Conservation (phyloP, 1,140 invertebrate species). For the Cotesia vestalis region DNA sequence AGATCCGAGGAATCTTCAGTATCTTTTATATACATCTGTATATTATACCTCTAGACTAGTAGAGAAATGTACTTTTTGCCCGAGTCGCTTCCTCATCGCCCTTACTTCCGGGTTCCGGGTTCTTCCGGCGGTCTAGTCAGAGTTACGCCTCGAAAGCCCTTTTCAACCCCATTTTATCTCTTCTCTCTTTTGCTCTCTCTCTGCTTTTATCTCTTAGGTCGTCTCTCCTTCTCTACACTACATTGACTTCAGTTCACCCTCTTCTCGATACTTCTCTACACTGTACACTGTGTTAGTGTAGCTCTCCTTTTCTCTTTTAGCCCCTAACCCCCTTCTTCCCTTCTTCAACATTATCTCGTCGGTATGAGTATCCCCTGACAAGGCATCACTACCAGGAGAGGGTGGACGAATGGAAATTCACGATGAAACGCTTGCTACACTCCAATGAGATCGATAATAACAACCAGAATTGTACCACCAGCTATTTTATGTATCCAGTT, state of each 20-base stretch:
- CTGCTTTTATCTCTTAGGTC: slow-evolving; percentile 15
- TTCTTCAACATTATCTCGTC: slow-evolving; percentile 32
- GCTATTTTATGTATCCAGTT: neutral
- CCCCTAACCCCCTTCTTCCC: slow-evolving; percentile 37
- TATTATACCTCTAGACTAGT: neutral
- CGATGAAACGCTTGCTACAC: slow-evolving; percentile 39
- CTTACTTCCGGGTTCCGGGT: slow-evolving; percentile 61
- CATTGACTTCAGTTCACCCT: slow-evolving; percentile 11
- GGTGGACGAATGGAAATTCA: slow-evolving; percentile 44
- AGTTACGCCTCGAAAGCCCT: slow-evolving; percentile 49
- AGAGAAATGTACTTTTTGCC: slow-evolving; percentile 27
- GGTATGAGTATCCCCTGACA: slow-evolving; percentile 35
- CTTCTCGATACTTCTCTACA: slow-evolving; percentile 13
- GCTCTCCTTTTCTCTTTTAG: slow-evolving; percentile 16
- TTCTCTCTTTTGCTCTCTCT: slow-evolving; percentile 26
- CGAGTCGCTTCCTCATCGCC: slow-evolving; percentile 41
- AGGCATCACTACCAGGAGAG: slow-evolving; percentile 1
- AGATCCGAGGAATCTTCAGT: slow-evolving; percentile 7
- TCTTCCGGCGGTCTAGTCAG: slow-evolving; percentile 54
- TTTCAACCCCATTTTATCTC: slow-evolving; percentile 31
- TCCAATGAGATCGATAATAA: slow-evolving; percentile 42
- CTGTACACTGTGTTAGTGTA: no score
- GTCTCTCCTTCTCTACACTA: no score
- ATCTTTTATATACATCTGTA: slow-evolving; percentile 12
- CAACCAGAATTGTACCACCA: slow-evolving; percentile 1